Evolutionary conservation across 2,797 vertebrate species (phyloP), one percentile per base, ranked within the genome.

Genomic region (Scolopax bukidnonensis): DNA sequence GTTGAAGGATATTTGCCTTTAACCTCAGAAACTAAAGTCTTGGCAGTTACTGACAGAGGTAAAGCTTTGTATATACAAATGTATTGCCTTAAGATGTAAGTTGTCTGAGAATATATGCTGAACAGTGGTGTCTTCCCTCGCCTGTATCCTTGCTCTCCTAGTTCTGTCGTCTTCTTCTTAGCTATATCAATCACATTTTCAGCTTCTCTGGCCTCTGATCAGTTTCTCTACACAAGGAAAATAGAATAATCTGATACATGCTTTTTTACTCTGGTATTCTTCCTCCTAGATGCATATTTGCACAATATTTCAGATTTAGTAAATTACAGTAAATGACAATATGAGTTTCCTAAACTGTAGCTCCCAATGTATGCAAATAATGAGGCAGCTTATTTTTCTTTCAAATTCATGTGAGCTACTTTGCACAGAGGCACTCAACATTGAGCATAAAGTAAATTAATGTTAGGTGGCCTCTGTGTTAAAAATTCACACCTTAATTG

Each of bases 341-440:
- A 16, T 68, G 21, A 23, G 7, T 86, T 63, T 84, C 17, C 21
- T 68, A 4, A 30, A 24, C 18, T 60, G 30, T 75, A 32, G 21
- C 16, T 88, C 41, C 28, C 1, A 0, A 16, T 53, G 28, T 17
- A 33, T 63, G 20, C 53, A 84, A n/a, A 40, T 84, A 84, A 36
- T 17, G 16, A 89, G 27, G 30, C 40, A 56, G 40, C 36, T 95
- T 63, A 24, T 41, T 89, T 84, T 68, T 51, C n/a, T 71, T 95
- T 69, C 25, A 27, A 36, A 51, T 19, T 64, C 9, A 15, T 81
- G 10, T 78, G 68, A 71, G 27, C 36, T 84, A 11, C 43, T 63
- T 88, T 64, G 45, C 59, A 56, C 48, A 79, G 54, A 61, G 36
- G 33, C 32, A 21, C 23, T 57, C 16, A 86, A 9, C 56, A 38